Conservation (phyloP, 2,888 invertebrate species). For the Invenusta paracnida region DNA sequence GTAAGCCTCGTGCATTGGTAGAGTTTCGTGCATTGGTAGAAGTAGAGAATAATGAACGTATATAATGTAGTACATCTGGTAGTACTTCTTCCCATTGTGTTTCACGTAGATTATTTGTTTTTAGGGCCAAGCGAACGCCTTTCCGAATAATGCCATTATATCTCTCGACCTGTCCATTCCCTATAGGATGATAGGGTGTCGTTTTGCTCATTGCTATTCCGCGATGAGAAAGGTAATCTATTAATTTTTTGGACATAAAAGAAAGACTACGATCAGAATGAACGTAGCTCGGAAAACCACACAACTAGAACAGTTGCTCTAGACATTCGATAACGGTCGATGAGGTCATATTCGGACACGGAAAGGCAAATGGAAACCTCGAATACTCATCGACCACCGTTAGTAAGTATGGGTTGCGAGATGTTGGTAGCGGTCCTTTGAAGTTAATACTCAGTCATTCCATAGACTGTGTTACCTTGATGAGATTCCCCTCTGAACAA, state of each 20-base stretch:
- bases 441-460: too few species aligned
- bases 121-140: constrained; percentile 41
- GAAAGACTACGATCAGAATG: constrained; percentile 47
- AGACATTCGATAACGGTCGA: constrained; percentile 44
- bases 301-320: constrained; percentile 46
- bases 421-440: too few species aligned
- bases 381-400: constrained; percentile 48
- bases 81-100: constrained; percentile 44
- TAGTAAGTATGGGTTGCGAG: constrained; percentile 45
- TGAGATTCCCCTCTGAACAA: too few species aligned
- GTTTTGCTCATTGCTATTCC: constrained; percentile 46
- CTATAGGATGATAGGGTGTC: constrained; percentile 45
- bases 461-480: too few species aligned
- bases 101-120: constrained; percentile 15
- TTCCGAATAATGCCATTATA: constrained; percentile 47
- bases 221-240: not conserved
- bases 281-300: constrained; percentile 45
- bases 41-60: constrained; percentile 45
- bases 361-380: constrained; percentile 47
- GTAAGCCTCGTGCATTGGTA: too few species aligned
- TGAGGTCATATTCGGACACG: constrained; percentile 46
- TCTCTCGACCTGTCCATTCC: constrained; percentile 45
- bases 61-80: constrained; percentile 46
- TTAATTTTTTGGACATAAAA: constrained; percentile 47
- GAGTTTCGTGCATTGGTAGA: constrained; percentile 40